Evolutionary conservation across 2,113 vertebrate species (phyloP).

Genomic region (Xenopus tropicalis): UCB_Xtro_10.0 CM004450.2:104086001-104086500

Average conservation of each 20-base stretch:
- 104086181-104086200: constrained; percentile 69
- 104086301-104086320: constrained; percentile 70
- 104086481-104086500: constrained; percentile 63
- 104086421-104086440: constrained; percentile 47
- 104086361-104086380: constrained; percentile 71
- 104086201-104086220: constrained; percentile 70
- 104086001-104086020: too few relatives aligned
- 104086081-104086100: neutral
- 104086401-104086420: constrained; percentile 56
- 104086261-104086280: constrained; percentile 64
- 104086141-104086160: neutral
- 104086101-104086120: neutral
- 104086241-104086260: constrained; percentile 68
- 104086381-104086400: constrained; percentile 60
- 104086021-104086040: too few relatives aligned
- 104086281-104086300: constrained; percentile 71
- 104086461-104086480: constrained; percentile 63
- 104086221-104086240: constrained; percentile 63
- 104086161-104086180: constrained; percentile 68
- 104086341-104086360: constrained; percentile 71
- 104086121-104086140: neutral
- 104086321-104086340: constrained; percentile 73
- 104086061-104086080: neutral
- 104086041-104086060: too few relatives aligned
- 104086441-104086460: constrained; percentile 54